These are phyloP conservation scores for Alethe castanea DNA, from an alignment of 2,113 vertebrate genomes.

Conservation along the genomic window DNA sequence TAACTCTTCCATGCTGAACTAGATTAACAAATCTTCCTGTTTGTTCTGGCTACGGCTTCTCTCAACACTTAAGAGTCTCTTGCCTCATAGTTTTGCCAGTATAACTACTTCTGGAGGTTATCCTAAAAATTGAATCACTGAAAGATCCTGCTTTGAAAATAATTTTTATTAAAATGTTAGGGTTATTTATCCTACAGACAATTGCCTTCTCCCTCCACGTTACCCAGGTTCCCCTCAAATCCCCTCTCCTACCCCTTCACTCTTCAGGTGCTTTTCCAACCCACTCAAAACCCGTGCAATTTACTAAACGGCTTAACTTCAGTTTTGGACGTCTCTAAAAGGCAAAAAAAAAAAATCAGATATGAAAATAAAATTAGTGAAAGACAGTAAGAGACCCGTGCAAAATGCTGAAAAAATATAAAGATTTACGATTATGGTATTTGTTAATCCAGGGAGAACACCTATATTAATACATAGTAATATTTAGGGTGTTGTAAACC, in stretches of 20 bases:
- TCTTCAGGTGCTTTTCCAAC: not conserved
- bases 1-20: not conserved
- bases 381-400: not conserved
- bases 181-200: not conserved
- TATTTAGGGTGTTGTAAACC: not conserved
- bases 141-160: not conserved
- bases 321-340: not conserved
- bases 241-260: not conserved
- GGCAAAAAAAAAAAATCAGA: not conserved
- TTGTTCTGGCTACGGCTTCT: not conserved
- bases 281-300: not conserved
- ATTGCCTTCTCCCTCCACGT: not conserved
- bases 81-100: not conserved
- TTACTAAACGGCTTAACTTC: not conserved
- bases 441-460: slow-evolving; percentile 1
- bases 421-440: not conserved
- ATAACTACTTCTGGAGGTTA: not conserved
- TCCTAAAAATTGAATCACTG: not conserved
- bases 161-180: not conserved
- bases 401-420: not conserved
- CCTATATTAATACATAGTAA: not conserved
- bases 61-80: not conserved
- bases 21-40: not conserved
- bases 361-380: not conserved
- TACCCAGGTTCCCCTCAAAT: not conserved